These are phyloP conservation scores for Nemopilema nomurai DNA, from an alignment of 30 jellyfish, hydroid and myxozoan genomes.

Conservation along the genomic window DNA sequence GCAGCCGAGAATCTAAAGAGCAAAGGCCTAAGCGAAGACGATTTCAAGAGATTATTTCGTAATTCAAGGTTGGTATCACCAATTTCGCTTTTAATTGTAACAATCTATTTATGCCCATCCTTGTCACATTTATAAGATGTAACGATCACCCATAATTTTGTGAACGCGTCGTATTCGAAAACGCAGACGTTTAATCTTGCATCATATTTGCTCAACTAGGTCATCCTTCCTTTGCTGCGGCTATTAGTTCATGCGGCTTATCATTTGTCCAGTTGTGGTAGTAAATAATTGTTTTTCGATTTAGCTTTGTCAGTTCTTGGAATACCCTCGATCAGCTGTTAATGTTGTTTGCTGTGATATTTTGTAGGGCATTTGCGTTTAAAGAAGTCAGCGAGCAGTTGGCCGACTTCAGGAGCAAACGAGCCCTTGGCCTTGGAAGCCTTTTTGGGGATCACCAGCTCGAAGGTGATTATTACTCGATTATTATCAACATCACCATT, in stretches of 20 bases:
- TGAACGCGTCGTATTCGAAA: not conserved
- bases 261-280: too few species aligned
- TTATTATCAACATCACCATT: slow-evolving; percentile 5
- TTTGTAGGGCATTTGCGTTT: slow-evolving; percentile 73
- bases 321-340: too few species aligned
- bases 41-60: slow-evolving; percentile 42
- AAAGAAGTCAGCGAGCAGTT: slow-evolving; percentile 86
- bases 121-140: too few species aligned
- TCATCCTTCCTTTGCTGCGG: too few species aligned
- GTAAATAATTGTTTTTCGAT: too few species aligned
- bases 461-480: slow-evolving; percentile 59
- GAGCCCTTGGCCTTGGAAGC: slow-evolving; percentile 98
- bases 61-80: slow-evolving; percentile 38
- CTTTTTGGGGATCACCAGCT: slow-evolving; percentile 97
- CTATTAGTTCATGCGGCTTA: too few species aligned
- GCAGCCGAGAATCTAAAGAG: slow-evolving; percentile 52
- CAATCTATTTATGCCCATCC: too few species aligned
- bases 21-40: slow-evolving; percentile 59
- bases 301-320: too few species aligned
- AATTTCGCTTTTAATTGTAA: not conserved
- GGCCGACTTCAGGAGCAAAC: slow-evolving; percentile 90
- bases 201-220: not conserved
- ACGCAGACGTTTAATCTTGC: not conserved
- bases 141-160: too few species aligned
- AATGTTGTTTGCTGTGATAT: too few species aligned